Conservation (phyloP, 2,888 invertebrate species). For the Cheilosia scutellata region DNA sequence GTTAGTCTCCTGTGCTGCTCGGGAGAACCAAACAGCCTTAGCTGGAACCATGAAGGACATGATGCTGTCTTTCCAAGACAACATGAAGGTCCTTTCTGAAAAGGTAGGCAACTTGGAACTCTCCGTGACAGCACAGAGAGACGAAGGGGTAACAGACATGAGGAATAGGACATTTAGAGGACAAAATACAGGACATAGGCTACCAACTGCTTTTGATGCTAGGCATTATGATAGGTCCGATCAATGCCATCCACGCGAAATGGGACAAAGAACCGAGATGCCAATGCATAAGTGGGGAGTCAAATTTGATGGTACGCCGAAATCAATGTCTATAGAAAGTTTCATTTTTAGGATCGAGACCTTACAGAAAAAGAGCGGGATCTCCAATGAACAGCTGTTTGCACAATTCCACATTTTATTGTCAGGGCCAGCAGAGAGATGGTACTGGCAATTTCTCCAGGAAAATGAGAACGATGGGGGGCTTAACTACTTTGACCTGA, state of each 20-base stretch:
- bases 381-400: neutral
- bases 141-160: too few relatives aligned
- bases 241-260: neutral
- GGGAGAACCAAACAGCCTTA: neutral
- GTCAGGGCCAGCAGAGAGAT: neutral
- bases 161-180: too few relatives aligned
- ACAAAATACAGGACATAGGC: too few relatives aligned
- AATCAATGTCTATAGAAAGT: slow-evolving; percentile 6
- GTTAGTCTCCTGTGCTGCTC: neutral
- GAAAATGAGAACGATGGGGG: neutral
- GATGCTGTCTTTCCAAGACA: neutral
- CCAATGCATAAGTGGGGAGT: slow-evolving; percentile 16
- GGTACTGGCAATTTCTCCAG: slow-evolving; percentile 8
- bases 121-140: neutral
- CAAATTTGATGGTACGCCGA: slow-evolving; percentile 4
- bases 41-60: neutral
- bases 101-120: neutral
- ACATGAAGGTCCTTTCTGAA: neutral
- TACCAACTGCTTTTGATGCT: too few relatives aligned
- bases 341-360: slow-evolving; percentile 22
- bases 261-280: neutral
- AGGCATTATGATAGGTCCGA: too few relatives aligned
- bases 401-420: slow-evolving; percentile 6
- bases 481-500: neutral
- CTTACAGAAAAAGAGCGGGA: neutral